Evolutionary conservation across 2,797 vertebrate species (phyloP).

Genomic region (Cossypha caffra): DNA sequence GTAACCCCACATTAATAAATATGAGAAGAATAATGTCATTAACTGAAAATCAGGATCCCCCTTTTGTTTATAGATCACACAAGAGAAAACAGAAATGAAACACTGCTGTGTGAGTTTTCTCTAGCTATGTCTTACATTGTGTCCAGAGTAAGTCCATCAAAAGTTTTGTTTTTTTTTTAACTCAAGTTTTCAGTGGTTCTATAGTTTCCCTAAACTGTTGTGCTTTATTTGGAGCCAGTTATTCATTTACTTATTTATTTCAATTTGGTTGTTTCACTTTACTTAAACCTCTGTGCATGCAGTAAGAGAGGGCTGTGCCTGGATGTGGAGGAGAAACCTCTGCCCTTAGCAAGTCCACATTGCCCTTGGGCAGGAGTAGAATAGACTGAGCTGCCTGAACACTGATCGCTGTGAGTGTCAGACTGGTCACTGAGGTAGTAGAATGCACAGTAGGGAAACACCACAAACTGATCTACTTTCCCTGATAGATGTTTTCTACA

Average conservation of each 20-base stretch:
- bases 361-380: background rate
- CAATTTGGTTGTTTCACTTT: background rate
- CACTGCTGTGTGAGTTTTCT: background rate
- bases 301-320: background rate
- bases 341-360: background rate
- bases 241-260: no score
- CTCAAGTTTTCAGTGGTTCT: background rate
- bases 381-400: background rate
- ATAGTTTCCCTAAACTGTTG: background rate
- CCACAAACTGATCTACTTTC: background rate
- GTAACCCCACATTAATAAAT: background rate
- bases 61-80: background rate
- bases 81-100: background rate
- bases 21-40: background rate
- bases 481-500: background rate
- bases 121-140: background rate
- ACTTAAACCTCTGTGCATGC: background rate
- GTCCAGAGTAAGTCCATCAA: background rate
- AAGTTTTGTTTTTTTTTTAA: background rate
- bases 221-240: background rate
- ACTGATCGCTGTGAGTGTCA: background rate
- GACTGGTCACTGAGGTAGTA: background rate
- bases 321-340: background rate
- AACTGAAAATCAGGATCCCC: background rate
- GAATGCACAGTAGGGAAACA: fast-evolving